These are phyloP conservation scores for Aspidiotus destructor DNA, from an alignment of 2,888 invertebrate genomes.

Conservation along the genomic window DNA sequence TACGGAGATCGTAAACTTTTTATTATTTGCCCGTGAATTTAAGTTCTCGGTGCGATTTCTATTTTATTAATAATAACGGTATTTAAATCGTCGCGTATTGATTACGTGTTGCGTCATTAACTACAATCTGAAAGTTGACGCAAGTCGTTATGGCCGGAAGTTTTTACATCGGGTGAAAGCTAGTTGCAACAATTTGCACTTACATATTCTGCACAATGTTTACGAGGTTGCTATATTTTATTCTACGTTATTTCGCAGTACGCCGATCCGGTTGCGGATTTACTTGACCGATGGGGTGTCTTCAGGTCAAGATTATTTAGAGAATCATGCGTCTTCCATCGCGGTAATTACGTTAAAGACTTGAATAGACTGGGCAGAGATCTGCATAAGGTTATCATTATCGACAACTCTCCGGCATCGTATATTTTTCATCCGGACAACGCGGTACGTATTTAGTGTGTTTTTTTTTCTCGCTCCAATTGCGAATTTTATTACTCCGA, in stretches of 20 bases:
- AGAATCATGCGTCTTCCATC: constrained; percentile 99
- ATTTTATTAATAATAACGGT: too few relatives aligned
- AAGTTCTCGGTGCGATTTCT: too few relatives aligned
- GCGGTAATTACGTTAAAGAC: constrained; percentile 99
- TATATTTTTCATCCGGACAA: constrained; percentile 99
- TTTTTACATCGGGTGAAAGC: too few relatives aligned
- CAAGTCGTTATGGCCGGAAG: too few relatives aligned
- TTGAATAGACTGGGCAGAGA: constrained; percentile 94
- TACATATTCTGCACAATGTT: too few relatives aligned
- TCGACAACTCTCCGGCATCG: constrained; percentile 99
- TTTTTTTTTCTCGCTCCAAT: background rate
- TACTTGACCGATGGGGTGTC: constrained; percentile 95
- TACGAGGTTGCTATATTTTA: too few relatives aligned
- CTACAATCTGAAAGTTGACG: too few relatives aligned
- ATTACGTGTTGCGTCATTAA: too few relatives aligned
- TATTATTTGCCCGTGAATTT: too few relatives aligned
- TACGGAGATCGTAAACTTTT: too few relatives aligned
- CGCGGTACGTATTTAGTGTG: constrained; percentile 64
- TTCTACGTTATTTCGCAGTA: constrained; percentile 52
- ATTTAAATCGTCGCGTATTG: too few relatives aligned
- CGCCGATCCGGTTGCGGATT: constrained; percentile 98
- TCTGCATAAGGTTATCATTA: constrained; percentile 91
- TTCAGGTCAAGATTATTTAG: constrained; percentile 93
- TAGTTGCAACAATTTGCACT: too few relatives aligned
- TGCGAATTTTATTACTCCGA: background rate